Conservation (phyloP, 1,140 invertebrate genomes). For the Brachionus sp. region DNA sequence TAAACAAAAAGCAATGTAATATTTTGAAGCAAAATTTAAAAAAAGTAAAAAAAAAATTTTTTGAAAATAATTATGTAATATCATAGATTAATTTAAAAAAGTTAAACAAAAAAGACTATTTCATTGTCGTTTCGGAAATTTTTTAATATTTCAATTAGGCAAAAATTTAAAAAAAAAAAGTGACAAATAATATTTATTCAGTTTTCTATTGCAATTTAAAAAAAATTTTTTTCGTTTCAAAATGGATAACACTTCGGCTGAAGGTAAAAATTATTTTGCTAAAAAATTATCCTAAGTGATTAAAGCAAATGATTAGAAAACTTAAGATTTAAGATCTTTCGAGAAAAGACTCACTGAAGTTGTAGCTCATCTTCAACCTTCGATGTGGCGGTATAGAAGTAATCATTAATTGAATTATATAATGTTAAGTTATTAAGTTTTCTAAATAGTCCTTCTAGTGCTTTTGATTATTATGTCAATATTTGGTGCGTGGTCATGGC, state of each 20-base stretch:
- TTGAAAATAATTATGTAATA: too few relatives aligned
- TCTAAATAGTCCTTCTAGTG: neutral
- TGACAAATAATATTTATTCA: neutral
- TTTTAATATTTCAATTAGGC: neutral
- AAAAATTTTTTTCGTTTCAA: neutral
- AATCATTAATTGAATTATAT: neutral
- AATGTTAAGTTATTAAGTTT: neutral
- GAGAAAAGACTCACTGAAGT: slow-evolving; percentile 36
- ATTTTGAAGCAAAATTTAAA: too few relatives aligned
- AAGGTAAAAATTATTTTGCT: neutral
- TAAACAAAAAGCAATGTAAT: too few relatives aligned
- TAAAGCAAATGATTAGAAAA: neutral
- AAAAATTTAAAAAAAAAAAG: neutral
- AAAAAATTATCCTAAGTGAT: neutral
- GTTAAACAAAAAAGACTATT: neutral
- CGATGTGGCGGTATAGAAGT: slow-evolving; percentile 42
- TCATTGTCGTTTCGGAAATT: neutral
- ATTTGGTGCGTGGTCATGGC: slow-evolving; percentile 33
- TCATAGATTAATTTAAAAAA: too few relatives aligned
- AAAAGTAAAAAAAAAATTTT: too few relatives aligned
- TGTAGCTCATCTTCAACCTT: slow-evolving; percentile 30
- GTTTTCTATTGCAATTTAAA: neutral
- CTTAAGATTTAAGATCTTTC: slow-evolving; percentile 18
- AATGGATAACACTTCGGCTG: neutral
- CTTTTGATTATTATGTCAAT: slow-evolving; percentile 10